Conservation (phyloP, 2,113 vertebrate genomes). For the Emberiza fucata region DNA sequence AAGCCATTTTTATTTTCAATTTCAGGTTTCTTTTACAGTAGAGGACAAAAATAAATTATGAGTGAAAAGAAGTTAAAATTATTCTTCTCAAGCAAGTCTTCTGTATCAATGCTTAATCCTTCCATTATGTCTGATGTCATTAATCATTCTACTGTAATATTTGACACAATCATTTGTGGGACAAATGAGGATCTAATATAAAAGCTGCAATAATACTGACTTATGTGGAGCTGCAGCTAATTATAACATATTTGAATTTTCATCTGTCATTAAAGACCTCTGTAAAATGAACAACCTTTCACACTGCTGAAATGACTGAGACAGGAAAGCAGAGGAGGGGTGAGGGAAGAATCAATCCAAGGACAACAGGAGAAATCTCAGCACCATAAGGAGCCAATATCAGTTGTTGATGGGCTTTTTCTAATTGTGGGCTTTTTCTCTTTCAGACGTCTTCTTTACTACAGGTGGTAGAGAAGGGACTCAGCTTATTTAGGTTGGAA, state of each 20-base stretch:
- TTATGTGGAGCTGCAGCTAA: constrained; percentile 8
- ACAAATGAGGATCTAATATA: not conserved
- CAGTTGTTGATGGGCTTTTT: not conserved
- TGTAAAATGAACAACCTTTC: not conserved
- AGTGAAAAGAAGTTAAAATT: constrained; percentile 15
- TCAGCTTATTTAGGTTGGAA: not conserved
- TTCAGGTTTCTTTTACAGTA: not conserved
- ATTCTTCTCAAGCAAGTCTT: not conserved
- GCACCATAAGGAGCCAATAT: not conserved
- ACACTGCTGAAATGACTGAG: not conserved
- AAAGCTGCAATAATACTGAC: constrained; percentile 13
- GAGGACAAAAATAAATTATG: constrained; percentile 6
- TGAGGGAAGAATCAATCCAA: not conserved
- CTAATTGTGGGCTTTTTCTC: not conserved
- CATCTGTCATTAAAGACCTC: not conserved
- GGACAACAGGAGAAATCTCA: not conserved
- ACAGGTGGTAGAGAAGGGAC: no score
- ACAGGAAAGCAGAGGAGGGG: not conserved
- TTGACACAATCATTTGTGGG: not conserved
- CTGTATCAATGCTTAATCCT: constrained; percentile 5
- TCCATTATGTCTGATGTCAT: not conserved
- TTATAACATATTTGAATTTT: constrained; percentile 15
- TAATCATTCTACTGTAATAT: not conserved
- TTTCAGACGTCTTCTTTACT: not conserved
- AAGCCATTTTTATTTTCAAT: constrained; percentile 22